Conservation (phyloP, 2,888 invertebrate species). For the Daptonema setosum region DNA sequence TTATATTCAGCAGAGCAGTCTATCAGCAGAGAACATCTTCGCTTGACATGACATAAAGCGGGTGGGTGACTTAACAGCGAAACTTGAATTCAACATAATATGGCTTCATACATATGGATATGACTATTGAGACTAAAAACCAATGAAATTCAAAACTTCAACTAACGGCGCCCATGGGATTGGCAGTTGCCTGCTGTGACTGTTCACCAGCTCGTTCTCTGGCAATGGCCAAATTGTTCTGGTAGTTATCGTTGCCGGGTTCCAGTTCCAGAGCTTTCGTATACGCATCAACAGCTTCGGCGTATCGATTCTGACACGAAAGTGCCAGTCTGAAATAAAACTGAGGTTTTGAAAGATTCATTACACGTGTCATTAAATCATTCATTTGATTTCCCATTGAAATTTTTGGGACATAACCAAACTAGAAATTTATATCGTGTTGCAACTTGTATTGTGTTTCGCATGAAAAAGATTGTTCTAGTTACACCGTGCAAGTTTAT, state of each 20-base stretch:
- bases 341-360: neutral
- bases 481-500: too few relatives aligned
- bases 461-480: too few relatives aligned
- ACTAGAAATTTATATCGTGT: neutral
- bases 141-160: neutral
- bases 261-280: conserved; percentile 67
- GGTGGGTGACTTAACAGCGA: too few relatives aligned
- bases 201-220: conserved; percentile 41
- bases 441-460: too few relatives aligned
- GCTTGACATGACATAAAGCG: too few relatives aligned
- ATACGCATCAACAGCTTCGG: conserved; percentile 64
- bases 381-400: neutral
- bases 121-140: too few relatives aligned
- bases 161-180: neutral
- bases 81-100: too few relatives aligned
- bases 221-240: conserved; percentile 59
- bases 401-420: neutral
- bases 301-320: conserved; percentile 55
- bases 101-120: too few relatives aligned
- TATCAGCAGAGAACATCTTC: too few relatives aligned
- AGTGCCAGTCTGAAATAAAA: conserved; percentile 52
- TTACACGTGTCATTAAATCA: neutral
- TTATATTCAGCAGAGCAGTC: too few relatives aligned
- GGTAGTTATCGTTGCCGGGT: conserved; percentile 70
- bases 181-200: conserved; percentile 8